A percentile compares a stretch with the other conserved stretches of the same genome.
Conservation (phyloP, 2,797 vertebrate species). For the Megaceryle alcyon region DNA sequence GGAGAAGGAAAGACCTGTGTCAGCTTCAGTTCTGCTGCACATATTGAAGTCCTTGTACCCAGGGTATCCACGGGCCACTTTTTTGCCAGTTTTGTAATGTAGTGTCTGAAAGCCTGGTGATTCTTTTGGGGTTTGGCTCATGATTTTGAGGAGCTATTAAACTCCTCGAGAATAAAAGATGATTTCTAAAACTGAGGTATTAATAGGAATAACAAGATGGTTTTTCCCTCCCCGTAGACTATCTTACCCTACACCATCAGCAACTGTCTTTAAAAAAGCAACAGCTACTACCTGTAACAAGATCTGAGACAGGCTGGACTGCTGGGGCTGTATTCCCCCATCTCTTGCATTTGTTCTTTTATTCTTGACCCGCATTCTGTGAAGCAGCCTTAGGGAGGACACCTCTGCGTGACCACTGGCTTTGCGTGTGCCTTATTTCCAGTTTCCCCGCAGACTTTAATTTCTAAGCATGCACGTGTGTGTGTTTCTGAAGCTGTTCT, state of each 20-base stretch:
- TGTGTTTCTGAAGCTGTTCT: not conserved
- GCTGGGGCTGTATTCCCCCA: not conserved
- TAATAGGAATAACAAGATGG: not conserved
- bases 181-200: not conserved
- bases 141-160: not conserved
- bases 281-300: not conserved
- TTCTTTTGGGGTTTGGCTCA: not conserved
- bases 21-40: not conserved
- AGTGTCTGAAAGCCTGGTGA: not conserved
- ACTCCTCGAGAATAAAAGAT: not conserved
- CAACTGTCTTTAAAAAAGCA: not conserved
- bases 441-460: not conserved
- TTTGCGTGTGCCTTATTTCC: not conserved
- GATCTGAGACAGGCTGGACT: not conserved
- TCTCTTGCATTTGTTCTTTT: not conserved
- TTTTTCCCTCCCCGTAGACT: rapidly evolving
- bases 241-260: not conserved
- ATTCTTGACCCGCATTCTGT: rapidly evolving
- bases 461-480: not conserved
- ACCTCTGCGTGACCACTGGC: not conserved
- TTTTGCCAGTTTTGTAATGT: not conserved
- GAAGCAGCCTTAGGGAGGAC: not conserved
- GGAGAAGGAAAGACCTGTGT: not conserved
- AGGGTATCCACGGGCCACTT: rapidly evolving
- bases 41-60: not conserved